Conservation (phyloP, 2,888 invertebrate genomes). For the Meteorus colon region DNA sequence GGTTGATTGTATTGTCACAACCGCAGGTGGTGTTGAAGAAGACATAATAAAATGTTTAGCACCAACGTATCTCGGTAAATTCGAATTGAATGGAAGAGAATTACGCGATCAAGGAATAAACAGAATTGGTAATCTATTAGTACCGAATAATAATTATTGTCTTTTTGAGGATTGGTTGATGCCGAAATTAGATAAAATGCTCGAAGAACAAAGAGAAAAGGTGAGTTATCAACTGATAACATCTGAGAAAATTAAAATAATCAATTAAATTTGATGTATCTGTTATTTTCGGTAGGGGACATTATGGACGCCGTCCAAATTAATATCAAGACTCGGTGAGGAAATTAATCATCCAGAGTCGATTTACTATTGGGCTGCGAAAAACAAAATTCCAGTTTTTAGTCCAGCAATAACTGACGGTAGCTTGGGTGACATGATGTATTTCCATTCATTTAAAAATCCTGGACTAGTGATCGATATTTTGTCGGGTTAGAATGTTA, state of each 20-base stretch:
- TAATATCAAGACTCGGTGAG: constrained; percentile 89
- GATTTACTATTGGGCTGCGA: constrained; percentile 97
- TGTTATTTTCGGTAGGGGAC: constrained; percentile 71
- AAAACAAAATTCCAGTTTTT: constrained; percentile 97
- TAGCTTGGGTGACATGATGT: constrained; percentile 98
- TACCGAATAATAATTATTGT: constrained; percentile 99
- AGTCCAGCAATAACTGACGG: constrained; percentile 99
- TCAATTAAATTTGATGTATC: not conserved
- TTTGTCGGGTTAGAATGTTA: constrained; percentile 78
- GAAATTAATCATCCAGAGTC: constrained; percentile 93
- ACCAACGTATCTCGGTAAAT: constrained; percentile 95
- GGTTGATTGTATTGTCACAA: constrained; percentile 97
- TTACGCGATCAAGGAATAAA: constrained; percentile 92
- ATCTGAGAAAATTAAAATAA: not conserved
- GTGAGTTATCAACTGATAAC: constrained; percentile 53
- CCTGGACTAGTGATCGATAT: constrained; percentile 96
- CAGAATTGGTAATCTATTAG: constrained; percentile 93
- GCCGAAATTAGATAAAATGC: constrained; percentile 93
- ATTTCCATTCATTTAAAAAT: constrained; percentile 95
- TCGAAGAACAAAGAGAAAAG: constrained; percentile 87
- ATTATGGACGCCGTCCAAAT: constrained; percentile 94
- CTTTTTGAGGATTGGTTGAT: constrained; percentile 98
- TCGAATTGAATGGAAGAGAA: constrained; percentile 83
- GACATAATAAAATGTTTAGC: constrained; percentile 99
- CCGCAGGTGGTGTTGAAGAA: constrained; percentile 98